phyloP scores from a whole-genome alignment of 2,888 invertebrate genomes.

The Dolichopus griseipennis region DNA sequence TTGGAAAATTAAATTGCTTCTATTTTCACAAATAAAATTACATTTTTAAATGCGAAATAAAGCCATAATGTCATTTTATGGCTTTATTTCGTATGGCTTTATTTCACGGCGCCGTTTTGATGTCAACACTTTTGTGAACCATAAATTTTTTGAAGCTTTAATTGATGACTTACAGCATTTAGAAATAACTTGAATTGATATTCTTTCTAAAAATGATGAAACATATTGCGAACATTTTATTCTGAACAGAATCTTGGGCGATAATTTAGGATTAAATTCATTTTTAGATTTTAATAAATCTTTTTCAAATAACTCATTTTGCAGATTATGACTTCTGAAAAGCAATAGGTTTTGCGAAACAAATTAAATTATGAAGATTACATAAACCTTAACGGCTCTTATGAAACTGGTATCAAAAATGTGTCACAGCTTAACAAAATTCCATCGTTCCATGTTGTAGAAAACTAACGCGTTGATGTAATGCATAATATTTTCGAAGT shows the following conservation, averaged over 20 bases:
- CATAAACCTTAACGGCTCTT: constrained; percentile 15
- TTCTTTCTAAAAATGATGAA: constrained; percentile 17
- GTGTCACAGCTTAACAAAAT: constrained; percentile 25
- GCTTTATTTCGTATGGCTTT: too few relatives aligned
- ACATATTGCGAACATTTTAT: constrained; percentile 18
- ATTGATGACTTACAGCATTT: constrained; percentile 25
- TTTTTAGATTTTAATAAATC: constrained; percentile 21
- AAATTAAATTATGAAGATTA: constrained; percentile 23
- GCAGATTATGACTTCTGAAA: constrained; percentile 27
- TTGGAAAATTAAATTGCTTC: too few relatives aligned
- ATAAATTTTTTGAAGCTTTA: constrained; percentile 24
- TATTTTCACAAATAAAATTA: too few relatives aligned
- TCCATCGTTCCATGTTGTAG: constrained; percentile 24
- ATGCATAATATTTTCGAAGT: constrained; percentile 26
- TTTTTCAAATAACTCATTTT: constrained; percentile 26
- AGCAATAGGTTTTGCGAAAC: constrained; percentile 20
- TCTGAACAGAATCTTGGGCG: constrained; percentile 20
- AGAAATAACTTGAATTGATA: constrained; percentile 23
- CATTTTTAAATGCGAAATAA: too few relatives aligned
- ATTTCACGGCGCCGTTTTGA: too few relatives aligned
- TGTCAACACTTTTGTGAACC: constrained; percentile 26
- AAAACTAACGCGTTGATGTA: constrained; percentile 25
- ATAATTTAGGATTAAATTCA: constrained; percentile 18
- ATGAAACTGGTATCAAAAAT: constrained; percentile 25
- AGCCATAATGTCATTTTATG: too few relatives aligned